These are phyloP conservation scores for Chromobotia macracanthus DNA, from an alignment of 2,797 vertebrate genomes.

Conservation along the genomic window DNA sequence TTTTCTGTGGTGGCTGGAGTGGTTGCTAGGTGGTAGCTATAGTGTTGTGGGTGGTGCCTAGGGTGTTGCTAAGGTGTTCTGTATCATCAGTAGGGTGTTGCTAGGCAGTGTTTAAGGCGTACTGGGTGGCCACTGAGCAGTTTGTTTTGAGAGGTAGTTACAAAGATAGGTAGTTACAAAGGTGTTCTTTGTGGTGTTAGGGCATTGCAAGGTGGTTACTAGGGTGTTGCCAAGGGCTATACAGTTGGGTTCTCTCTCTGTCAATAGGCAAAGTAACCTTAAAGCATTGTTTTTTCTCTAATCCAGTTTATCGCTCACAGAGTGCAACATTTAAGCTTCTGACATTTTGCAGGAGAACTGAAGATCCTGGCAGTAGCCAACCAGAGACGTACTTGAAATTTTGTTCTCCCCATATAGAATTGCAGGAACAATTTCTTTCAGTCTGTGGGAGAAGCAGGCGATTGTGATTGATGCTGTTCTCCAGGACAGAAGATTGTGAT, in stretches of 20 bases:
- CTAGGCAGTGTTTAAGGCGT: no score
- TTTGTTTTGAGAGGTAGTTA: no score
- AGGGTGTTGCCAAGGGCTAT: neutral
- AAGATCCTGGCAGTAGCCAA: conserved; percentile 55
- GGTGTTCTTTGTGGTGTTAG: no score
- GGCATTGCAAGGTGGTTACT: neutral
- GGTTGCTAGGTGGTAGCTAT: no score
- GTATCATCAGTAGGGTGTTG: no score
- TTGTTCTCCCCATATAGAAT: conserved; percentile 52
- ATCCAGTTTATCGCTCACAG: conserved; percentile 35
- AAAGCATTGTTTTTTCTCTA: conserved; percentile 36
- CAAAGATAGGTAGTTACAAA: no score
- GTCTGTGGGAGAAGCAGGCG: conserved; percentile 7
- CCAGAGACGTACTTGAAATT: conserved; percentile 50
- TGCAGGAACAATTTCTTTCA: conserved; percentile 53
- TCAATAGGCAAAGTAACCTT: conserved; percentile 35
- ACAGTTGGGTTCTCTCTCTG: conserved; percentile 6
- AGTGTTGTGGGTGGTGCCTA: no score
- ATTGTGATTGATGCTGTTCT: conserved; percentile 66
- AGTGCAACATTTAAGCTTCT: conserved; percentile 54
- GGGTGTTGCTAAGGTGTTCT: no score
- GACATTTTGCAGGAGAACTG: no score
- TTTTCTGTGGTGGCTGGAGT: neutral
- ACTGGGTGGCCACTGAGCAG: no score
- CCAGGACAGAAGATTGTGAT: conserved; percentile 65